A percentile compares a stretch with the other conserved stretches of the same genome.
Conservation (phyloP, 37 sponge, comb jelly and placozoan genomes). For the Corticium candelabrum region DNA sequence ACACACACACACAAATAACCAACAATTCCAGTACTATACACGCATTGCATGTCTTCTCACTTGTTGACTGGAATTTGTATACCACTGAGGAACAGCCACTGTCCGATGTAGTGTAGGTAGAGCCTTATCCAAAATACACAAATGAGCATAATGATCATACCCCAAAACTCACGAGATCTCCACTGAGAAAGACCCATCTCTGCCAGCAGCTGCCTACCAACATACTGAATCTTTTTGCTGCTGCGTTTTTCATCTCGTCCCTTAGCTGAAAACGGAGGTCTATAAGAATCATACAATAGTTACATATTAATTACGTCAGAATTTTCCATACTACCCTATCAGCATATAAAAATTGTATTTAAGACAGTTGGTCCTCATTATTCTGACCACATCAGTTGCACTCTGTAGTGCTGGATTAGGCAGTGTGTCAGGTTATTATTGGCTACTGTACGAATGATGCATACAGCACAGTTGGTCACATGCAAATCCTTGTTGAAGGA, state of each 20-base stretch:
- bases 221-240: neutral
- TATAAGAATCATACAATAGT: neutral
- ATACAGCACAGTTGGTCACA: too few species aligned
- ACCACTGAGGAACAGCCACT: neutral
- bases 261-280: neutral
- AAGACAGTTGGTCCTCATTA: too few species aligned
- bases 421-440: too few species aligned
- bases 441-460: too few species aligned
- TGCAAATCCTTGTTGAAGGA: too few species aligned
- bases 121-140: neutral
- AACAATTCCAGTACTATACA: too few species aligned
- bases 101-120: constrained; percentile 9
- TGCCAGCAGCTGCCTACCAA: constrained; percentile 11
- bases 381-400: too few species aligned
- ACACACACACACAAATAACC: too few species aligned
- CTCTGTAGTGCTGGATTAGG: too few species aligned
- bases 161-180: constrained; percentile 11
- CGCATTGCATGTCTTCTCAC: neutral
- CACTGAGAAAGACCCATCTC: constrained; percentile 13
- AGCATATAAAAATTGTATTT: too few species aligned
- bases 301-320: too few species aligned
- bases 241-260: neutral
- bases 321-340: too few species aligned
- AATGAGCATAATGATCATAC: constrained; percentile 2
- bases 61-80: neutral